Conservation (phyloP, 2,888 invertebrate species). For the Halictus quadricinctus region DNA sequence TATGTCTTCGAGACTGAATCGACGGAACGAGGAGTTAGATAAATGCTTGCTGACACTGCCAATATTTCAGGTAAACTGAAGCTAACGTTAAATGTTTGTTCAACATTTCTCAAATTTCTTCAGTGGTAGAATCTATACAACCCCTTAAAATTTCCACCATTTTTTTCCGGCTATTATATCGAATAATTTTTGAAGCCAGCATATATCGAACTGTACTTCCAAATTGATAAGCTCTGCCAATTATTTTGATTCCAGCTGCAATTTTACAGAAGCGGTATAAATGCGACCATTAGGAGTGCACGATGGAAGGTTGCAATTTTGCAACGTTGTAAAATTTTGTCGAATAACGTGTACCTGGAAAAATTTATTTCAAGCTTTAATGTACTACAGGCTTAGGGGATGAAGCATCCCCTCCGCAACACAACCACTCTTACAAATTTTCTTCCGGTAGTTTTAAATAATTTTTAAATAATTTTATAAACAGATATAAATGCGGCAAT, state of each 20-base stretch:
- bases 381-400: neutral
- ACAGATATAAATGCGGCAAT: too few species aligned
- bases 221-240: neutral
- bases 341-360: neutral
- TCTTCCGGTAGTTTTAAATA: neutral
- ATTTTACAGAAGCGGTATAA: neutral
- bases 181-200: neutral
- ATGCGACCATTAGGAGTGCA: neutral
- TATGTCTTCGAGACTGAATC: neutral
- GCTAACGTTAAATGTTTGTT: neutral
- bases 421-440: too few species aligned
- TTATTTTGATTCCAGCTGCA: neutral
- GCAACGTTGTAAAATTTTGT: neutral
- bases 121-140: too few species aligned
- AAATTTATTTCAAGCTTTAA: neutral
- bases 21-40: neutral
- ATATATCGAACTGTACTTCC: neutral
- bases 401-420: too few species aligned
- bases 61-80: neutral
- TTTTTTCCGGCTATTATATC: neutral
- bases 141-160: too few species aligned
- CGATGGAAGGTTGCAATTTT: neutral
- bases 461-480: neutral
- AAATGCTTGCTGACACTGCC: too few species aligned
- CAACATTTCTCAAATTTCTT: neutral